These are phyloP conservation scores for Cephalopholis sonnerati DNA, from an alignment of 2,113 vertebrate species.

Conservation along the genomic window DNA sequence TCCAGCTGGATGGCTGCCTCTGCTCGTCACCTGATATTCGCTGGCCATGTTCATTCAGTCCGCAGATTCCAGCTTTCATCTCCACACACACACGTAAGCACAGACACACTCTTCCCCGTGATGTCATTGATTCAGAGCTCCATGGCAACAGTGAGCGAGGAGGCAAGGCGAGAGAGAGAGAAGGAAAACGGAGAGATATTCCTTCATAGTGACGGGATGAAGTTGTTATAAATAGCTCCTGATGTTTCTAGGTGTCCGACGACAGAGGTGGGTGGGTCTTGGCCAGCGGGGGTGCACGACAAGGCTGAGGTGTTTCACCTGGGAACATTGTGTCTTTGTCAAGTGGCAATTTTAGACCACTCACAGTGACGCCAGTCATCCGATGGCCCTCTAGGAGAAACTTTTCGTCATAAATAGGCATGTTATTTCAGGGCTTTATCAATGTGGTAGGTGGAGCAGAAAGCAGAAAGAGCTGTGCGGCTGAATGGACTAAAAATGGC, in stretches of 20 bases:
- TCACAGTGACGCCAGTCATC: conserved; percentile 33
- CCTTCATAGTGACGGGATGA: conserved; percentile 61
- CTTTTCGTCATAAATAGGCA: conserved; percentile 37
- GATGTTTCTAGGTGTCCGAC: conserved; percentile 68
- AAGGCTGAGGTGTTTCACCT: conserved; percentile 13
- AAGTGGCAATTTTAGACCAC: conserved; percentile 35
- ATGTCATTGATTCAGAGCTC: conserved; percentile 81
- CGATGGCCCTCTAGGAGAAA: conserved; percentile 18
- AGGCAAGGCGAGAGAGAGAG: conserved; percentile 21
- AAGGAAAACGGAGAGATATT: conserved; percentile 60
- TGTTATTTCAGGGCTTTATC: conserved; percentile 48
- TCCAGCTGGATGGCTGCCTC: conserved; percentile 47
- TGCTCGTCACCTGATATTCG: conserved; percentile 63
- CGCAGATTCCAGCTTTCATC: conserved; percentile 68
- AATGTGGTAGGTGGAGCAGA: conserved; percentile 24
- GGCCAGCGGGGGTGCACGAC: neutral
- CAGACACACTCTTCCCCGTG: conserved; percentile 55
- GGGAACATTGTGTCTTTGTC: conserved; percentile 54
- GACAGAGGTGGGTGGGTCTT: conserved; percentile 10
- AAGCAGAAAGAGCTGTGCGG: conserved; percentile 8
- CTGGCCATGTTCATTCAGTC: conserved; percentile 48
- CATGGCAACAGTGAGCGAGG: conserved; percentile 82
- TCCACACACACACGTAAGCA: conserved; percentile 36
- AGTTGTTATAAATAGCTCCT: conserved; percentile 81
- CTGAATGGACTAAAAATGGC: conserved; percentile 38